Evolutionary conservation across 2,113 vertebrate genomes (phyloP).

Genomic region (Rhodinocichla rosea): DNA sequence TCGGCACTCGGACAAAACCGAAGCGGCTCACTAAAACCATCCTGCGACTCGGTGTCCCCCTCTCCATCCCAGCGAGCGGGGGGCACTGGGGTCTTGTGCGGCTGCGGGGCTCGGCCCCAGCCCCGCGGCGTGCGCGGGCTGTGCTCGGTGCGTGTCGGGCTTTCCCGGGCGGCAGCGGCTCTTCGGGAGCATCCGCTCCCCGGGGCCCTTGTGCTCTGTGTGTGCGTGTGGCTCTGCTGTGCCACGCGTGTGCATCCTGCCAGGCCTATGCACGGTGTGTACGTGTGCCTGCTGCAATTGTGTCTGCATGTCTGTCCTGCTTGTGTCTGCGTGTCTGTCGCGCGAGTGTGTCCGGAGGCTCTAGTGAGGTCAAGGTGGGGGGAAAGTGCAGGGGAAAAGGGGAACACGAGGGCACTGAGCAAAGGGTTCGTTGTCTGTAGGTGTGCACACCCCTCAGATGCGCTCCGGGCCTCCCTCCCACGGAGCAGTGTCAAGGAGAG

Average conservation of each 20-base stretch:
- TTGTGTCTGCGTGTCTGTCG: too few species aligned
- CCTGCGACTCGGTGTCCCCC: accelerated
- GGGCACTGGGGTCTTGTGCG: accelerated
- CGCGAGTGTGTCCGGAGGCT: neutral
- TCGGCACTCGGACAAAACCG: neutral
- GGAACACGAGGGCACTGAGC: accelerated
- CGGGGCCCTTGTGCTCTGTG: neutral
- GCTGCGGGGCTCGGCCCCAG: neutral
- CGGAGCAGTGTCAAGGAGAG: accelerated
- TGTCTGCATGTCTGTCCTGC: too few species aligned
- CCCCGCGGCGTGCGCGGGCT: neutral
- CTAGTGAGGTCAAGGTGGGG: neutral
- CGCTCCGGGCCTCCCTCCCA: neutral
- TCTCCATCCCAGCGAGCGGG: accelerated
- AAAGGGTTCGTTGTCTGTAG: accelerated
- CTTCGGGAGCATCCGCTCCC: too few species aligned
- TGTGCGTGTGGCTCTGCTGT: neutral
- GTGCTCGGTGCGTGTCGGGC: too few species aligned
- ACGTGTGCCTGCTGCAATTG: neutral
- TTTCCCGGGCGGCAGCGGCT: neutral
- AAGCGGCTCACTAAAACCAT: neutral
- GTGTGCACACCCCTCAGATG: accelerated
- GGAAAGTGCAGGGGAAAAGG: neutral
- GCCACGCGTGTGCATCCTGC: neutral
- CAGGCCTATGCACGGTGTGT: neutral